Evolutionary conservation across 2,888 invertebrate genomes (phyloP).

Genomic region (Parnassius smintheus): DNA sequence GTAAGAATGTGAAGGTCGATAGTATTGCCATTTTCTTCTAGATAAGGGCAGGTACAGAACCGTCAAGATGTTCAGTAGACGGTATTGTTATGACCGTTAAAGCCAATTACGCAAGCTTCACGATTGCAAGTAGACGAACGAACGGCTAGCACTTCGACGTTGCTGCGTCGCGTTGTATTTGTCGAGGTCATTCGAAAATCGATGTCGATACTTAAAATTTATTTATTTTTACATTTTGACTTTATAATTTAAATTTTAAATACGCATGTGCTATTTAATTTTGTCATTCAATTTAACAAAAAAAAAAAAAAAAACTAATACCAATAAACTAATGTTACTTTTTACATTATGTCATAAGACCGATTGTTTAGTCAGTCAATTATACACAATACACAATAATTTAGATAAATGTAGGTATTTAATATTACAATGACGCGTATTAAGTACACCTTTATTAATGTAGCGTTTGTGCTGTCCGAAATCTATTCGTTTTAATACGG

Average conservation of each 20-base stretch:
- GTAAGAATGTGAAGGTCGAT: constrained; percentile 20
- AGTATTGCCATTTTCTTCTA: constrained; percentile 15
- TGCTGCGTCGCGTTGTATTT: constrained; percentile 46
- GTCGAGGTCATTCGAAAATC: constrained; percentile 61
- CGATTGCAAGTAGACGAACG: constrained; percentile 47
- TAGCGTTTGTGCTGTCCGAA: no score
- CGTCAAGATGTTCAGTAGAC: constrained; percentile 14
- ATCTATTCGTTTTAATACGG: no score
- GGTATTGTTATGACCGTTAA: constrained; percentile 45
- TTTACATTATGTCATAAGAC: no score
- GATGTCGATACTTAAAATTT: constrained; percentile 51
- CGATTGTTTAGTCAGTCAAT: no score
- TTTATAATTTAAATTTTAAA: not conserved
- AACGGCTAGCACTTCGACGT: constrained; percentile 50
- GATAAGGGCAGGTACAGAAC: constrained; percentile 27
- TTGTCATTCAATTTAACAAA: not conserved
- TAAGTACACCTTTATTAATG: no score
- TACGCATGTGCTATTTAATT: not conserved
- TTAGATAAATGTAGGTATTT: no score
- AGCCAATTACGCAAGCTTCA: constrained; percentile 67
- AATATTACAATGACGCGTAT: no score
- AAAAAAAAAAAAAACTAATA: no score
- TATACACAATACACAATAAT: no score
- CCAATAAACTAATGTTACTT: not conserved
- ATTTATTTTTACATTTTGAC: not conserved